Evolutionary conservation across 2,888 invertebrate species (phyloP).

Genomic region (Colletes collaris): DNA sequence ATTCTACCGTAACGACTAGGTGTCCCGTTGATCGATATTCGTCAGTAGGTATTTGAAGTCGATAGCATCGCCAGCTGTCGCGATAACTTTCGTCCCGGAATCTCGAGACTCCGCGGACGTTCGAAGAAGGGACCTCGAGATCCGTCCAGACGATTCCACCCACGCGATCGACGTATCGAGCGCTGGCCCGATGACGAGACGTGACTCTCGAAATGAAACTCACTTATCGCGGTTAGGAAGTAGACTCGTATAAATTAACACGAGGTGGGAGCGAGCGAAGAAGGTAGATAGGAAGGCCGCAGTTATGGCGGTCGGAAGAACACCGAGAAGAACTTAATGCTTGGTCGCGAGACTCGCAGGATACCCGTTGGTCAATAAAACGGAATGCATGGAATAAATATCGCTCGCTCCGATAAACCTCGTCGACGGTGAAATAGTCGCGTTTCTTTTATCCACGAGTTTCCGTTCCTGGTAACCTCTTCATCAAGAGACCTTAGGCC

Average conservation of each 20-base stretch:
- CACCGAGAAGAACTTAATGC: slow-evolving; percentile 49
- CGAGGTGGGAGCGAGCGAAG: slow-evolving; percentile 18
- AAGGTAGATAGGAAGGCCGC: slow-evolving; percentile 44
- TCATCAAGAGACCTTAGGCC: too few relatives aligned
- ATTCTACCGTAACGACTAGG: not conserved
- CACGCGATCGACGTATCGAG: slow-evolving; percentile 64
- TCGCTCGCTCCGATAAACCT: not conserved
- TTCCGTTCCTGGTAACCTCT: not conserved
- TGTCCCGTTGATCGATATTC: not conserved
- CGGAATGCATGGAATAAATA: slow-evolving; percentile 42
- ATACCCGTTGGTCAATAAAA: slow-evolving; percentile 61
- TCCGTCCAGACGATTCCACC: slow-evolving; percentile 38
- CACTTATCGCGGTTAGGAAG: slow-evolving; percentile 65
- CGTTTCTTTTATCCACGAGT: not conserved
- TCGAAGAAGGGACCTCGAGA: not conserved
- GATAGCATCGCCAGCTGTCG: not conserved
- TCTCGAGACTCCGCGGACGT: not conserved
- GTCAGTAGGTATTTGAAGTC: not conserved
- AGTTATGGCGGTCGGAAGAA: slow-evolving; percentile 52
- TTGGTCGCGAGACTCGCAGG: slow-evolving; percentile 29
- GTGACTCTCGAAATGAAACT: slow-evolving; percentile 46
- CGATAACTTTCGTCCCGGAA: slow-evolving; percentile 4
- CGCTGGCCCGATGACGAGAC: slow-evolving; percentile 56
- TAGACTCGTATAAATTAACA: slow-evolving; percentile 66
- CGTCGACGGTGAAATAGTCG: not conserved